Percentiles rank a stretch among this genome's conserved stretches.
phyloP scores from a whole-genome alignment of 2,797 vertebrate species.

The Salarias fasciatus region DNA sequence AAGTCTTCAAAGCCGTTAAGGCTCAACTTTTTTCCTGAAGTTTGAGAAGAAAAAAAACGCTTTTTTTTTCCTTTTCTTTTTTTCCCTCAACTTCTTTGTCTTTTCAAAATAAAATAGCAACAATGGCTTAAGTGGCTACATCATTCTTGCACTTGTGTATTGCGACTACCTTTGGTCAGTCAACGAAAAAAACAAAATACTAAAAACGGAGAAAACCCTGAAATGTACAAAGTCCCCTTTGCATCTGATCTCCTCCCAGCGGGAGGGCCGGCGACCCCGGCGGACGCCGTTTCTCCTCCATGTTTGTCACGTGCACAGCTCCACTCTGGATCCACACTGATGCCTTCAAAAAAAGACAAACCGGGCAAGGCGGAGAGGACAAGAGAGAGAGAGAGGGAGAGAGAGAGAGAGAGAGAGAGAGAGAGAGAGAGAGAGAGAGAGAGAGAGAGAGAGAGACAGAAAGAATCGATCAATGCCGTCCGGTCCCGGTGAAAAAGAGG shows the following conservation, averaged over 20 bases:
- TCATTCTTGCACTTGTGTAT: constrained; percentile 78
- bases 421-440: no score
- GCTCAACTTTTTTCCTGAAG: constrained; percentile 74
- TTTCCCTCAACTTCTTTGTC: constrained; percentile 59
- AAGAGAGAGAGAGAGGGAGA: constrained; percentile 37
- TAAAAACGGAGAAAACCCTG: constrained; percentile 70
- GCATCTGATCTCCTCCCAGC: no score
- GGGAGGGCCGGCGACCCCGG: no score
- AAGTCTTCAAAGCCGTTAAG: constrained; percentile 77
- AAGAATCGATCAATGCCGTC: constrained; percentile 42
- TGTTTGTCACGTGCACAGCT: constrained; percentile 82
- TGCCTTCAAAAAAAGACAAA: constrained; percentile 68
- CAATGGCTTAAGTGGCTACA: constrained; percentile 80
- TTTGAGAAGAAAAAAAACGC: constrained; percentile 65
- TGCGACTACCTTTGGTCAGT: constrained; percentile 84
- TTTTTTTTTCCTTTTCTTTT: constrained; percentile 48
- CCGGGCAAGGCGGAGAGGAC: constrained; percentile 66
- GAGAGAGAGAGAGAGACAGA: constrained; percentile 31
- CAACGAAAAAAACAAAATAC: constrained; percentile 70
- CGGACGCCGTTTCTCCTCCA: constrained; percentile 6
- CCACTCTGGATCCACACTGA: constrained; percentile 80
- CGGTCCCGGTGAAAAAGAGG: constrained; percentile 57
- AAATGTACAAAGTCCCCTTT: constrained; percentile 60
- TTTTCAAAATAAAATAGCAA: constrained; percentile 77
- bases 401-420: no score